Evolutionary conservation across 2,113 vertebrate species (phyloP).

Genomic region (Cyprinodon variegatus): DNA sequence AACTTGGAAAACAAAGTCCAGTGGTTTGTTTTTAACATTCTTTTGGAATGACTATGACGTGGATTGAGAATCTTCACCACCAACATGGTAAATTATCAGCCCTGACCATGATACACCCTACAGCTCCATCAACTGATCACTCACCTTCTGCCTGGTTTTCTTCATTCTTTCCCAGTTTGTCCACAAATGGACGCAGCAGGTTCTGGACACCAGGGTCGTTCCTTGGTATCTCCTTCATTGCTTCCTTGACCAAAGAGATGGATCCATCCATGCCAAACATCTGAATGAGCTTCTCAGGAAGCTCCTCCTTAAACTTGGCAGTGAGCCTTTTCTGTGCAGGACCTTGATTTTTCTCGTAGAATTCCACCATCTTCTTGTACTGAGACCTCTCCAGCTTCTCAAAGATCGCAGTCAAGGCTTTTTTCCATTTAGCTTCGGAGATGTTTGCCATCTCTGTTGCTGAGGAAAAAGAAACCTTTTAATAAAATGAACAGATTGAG

Average conservation of each 20-base stretch:
- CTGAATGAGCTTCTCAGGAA: slow-evolving; percentile 10
- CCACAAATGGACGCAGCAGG: slow-evolving; percentile 17
- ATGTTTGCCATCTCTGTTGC: background rate
- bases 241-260: fast-evolving
- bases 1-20: too few relatives aligned
- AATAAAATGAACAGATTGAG: too few relatives aligned
- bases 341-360: fast-evolving
- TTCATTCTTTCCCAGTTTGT: background rate
- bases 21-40: too few relatives aligned
- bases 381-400: background rate
- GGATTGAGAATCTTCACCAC: too few relatives aligned
- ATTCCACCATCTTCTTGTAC: background rate
- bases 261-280: background rate
- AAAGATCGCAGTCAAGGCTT: background rate
- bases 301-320: fast-evolving
- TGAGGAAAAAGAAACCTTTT: too few relatives aligned
- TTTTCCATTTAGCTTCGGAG: background rate
- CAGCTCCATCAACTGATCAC: too few relatives aligned
- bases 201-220: background rate
- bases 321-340: background rate
- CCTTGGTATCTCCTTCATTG: background rate
- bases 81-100: too few relatives aligned
- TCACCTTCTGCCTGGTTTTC: too few relatives aligned
- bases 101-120: too few relatives aligned
- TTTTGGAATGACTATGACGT: too few relatives aligned